phyloP scores from a whole-genome alignment of 2,797 vertebrate species.

The Rallus crepitans region DNA sequence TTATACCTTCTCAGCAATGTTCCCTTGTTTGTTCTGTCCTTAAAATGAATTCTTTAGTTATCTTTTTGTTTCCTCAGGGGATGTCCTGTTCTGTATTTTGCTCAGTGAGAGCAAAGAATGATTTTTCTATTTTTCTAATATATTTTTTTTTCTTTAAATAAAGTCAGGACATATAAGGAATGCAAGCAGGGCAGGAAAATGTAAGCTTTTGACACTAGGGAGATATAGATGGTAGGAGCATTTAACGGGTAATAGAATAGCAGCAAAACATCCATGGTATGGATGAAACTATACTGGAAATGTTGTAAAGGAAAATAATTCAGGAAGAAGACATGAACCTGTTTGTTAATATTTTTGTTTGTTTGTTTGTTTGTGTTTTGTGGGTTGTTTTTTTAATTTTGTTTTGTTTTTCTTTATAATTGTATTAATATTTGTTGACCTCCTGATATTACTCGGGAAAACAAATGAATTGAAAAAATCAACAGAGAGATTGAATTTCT shows the following conservation, averaged over 20 bases:
- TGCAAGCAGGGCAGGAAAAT: neutral
- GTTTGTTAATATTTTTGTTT: neutral
- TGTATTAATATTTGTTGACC: neutral
- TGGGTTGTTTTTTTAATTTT: too few species aligned
- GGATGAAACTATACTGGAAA: neutral
- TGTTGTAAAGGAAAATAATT: neutral
- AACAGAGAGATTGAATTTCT: neutral
- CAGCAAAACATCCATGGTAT: neutral
- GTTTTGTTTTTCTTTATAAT: neutral
- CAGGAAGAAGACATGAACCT: neutral
- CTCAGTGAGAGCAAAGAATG: neutral
- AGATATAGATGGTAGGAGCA: accelerated
- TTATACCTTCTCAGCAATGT: slow-evolving; percentile 27
- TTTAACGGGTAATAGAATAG: neutral
- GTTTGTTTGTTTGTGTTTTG: too few species aligned
- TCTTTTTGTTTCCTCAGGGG: neutral
- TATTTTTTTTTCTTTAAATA: neutral
- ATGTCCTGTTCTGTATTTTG: neutral
- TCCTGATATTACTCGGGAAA: neutral
- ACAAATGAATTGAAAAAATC: neutral
- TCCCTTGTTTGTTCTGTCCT: neutral
- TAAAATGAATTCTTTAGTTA: neutral
- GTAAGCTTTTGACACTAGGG: neutral
- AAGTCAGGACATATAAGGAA: neutral
- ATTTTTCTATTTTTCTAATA: neutral